Percentiles rank a stretch among this genome's conserved stretches.
Conservation (phyloP, 2,888 invertebrate species). For the Troides helena region DNA sequence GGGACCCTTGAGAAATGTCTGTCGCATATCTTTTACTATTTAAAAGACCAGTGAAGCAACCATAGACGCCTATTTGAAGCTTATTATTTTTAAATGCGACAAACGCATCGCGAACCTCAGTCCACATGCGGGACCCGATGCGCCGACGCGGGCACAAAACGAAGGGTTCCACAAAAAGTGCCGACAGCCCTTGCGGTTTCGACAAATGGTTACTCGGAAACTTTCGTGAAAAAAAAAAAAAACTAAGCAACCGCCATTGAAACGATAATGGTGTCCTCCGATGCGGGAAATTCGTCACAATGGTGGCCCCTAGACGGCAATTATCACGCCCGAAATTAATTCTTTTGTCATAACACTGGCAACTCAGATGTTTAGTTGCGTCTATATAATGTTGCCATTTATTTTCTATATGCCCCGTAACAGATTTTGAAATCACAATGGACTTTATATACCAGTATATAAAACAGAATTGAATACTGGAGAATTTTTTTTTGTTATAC, state of each 20-base stretch:
- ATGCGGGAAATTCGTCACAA: conserved; percentile 74
- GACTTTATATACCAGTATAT: background rate
- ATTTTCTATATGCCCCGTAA: background rate
- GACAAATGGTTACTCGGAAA: conserved; percentile 42
- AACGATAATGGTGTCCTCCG: conserved; percentile 69
- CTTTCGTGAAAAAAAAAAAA: conserved; percentile 35
- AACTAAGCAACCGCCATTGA: conserved; percentile 48
- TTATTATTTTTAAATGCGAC: background rate
- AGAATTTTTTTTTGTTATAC: no score
- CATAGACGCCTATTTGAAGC: background rate
- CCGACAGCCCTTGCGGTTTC: conserved; percentile 39
- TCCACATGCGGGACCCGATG: background rate
- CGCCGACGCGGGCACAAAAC: conserved; percentile 11
- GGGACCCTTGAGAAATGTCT: background rate
- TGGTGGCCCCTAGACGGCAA: conserved; percentile 52
- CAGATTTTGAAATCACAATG: background rate
- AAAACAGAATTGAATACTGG: no score
- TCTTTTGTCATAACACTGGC: conserved; percentile 59
- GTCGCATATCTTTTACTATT: background rate
- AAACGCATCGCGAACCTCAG: background rate
- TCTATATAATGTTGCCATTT: background rate
- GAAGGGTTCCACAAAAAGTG: conserved; percentile 34
- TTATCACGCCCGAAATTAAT: conserved; percentile 68
- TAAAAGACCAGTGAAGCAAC: background rate
- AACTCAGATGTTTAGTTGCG: conserved; percentile 7